Conservation (phyloP, 2,888 invertebrate species). For the Blastobasis lacticolella region DNA sequence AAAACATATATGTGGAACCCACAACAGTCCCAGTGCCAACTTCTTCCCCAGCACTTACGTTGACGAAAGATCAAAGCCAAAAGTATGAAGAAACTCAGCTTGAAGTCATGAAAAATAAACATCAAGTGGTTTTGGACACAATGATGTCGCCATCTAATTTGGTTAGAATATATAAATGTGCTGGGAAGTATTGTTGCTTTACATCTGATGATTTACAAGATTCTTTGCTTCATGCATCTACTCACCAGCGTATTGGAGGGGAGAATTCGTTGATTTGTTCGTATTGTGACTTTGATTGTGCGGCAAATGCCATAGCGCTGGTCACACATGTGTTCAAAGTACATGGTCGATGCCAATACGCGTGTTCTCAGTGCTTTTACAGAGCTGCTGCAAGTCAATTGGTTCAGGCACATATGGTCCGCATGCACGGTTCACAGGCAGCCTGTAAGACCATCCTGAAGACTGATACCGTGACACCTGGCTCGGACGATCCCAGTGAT, state of each 20-base stretch:
- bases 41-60: not conserved
- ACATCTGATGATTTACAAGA: conserved; percentile 47
- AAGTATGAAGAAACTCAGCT: conserved; percentile 52
- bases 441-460: conserved; percentile 25
- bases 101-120: conserved; percentile 47
- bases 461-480: conserved; percentile 19
- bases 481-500: conserved; percentile 16
- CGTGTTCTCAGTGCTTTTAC: conserved; percentile 81
- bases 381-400: conserved; percentile 75
- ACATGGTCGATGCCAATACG: conserved; percentile 76
- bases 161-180: conserved; percentile 58
- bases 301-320: conserved; percentile 47
- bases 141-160: conserved; percentile 64
- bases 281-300: conserved; percentile 69
- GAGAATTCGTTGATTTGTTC: conserved; percentile 69
- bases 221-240: conserved; percentile 49
- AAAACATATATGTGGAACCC: not conserved
- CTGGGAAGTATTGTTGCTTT: conserved; percentile 57
- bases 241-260: conserved; percentile 44
- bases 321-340: conserved; percentile 75
- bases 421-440: conserved; percentile 33
- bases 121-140: conserved; percentile 53
- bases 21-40: not conserved
- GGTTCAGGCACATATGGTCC: conserved; percentile 74
- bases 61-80: conserved; percentile 13